Evolutionary conservation across 2,888 invertebrate species (phyloP), one percentile per base, ranked within the genome.

Genomic region (Catocala sponsa): DNA sequence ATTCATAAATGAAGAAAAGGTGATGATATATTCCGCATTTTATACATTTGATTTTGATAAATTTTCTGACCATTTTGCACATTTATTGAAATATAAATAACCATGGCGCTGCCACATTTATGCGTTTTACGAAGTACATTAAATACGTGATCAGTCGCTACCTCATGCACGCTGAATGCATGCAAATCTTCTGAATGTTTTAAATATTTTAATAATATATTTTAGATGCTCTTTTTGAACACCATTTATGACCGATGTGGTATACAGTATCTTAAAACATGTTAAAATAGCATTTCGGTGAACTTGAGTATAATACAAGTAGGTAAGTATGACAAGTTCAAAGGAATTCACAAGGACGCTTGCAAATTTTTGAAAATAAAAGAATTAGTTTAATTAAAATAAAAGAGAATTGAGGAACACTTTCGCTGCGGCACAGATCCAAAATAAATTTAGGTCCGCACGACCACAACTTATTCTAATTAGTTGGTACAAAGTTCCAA

Each of bases 401-500:
- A 67, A 68, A 56, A 78, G 71, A 56, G 74, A 64, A 73, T 70
- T 73, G 65, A 67, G 61, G 38, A 76, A 80, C 80, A 84, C 82
- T 85, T 84, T 83, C 80, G 62, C 79, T 65, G 74, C 72, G 76
- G 73, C 75, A 72, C 69, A 70, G 65, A 68, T 72, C 70, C 74
- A 68, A 86, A 86, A 87, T 86, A 84, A 84, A 86, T 84, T 80
- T 82, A 73, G 74, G 76, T 72, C 58, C 59, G 70, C 72, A 60
- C 72, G 69, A 65, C 72, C 80, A 83, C 82, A 86, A 85, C 75
- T 85, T 89, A 89, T 89, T 89, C 87, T 91, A 91, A 91, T 91
- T 91, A 91, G 90, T 87, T 85, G 82, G 83, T 87, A 88, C 89
- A 79, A 82, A 86, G 82, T 83, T 81, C 89, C 90, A 91, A 91